phyloP scores from a whole-genome alignment of 1,140 invertebrate genomes.

The Sinonovacula constricta region DNA sequence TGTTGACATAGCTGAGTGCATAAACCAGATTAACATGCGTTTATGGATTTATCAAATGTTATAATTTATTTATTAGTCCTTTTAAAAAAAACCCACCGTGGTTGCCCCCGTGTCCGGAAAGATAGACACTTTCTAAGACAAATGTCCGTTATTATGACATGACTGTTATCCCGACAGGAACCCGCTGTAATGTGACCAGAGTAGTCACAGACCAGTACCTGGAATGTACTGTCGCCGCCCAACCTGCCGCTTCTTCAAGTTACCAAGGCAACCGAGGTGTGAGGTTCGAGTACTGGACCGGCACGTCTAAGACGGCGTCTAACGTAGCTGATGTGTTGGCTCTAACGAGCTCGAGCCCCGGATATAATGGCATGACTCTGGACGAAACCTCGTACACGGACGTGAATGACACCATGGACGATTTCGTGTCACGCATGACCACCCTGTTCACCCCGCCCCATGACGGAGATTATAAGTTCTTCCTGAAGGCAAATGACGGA shows the following conservation, averaged over 20 bases:
- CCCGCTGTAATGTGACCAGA: slow-evolving; percentile 32
- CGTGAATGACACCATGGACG: slow-evolving; percentile 13
- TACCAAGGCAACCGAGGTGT: slow-evolving; percentile 35
- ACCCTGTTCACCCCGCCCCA: slow-evolving; percentile 37
- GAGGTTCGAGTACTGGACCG: slow-evolving; percentile 48
- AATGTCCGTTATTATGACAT: no score
- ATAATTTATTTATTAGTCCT: no score
- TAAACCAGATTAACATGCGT: background rate
- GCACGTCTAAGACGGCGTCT: background rate
- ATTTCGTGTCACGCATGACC: slow-evolving; percentile 23
- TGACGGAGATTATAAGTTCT: slow-evolving; percentile 41
- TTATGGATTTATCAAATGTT: no score
- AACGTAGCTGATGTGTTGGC: slow-evolving; percentile 4
- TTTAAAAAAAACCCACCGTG: no score
- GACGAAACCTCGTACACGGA: slow-evolving; percentile 39
- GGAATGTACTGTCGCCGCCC: slow-evolving; percentile 31
- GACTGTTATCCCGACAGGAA: slow-evolving; percentile 32
- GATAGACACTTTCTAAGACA: no score
- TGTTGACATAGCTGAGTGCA: background rate
- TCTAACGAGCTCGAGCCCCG: slow-evolving; percentile 2
- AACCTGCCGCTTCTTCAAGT: background rate
- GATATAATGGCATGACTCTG: background rate
- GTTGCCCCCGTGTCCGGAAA: no score
- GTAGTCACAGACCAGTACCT: slow-evolving; percentile 15
- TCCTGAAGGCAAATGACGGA: slow-evolving; percentile 7